phyloP scores from a whole-genome alignment of 2,797 vertebrate genomes.

The Adrianichthys oophorus region DNA sequence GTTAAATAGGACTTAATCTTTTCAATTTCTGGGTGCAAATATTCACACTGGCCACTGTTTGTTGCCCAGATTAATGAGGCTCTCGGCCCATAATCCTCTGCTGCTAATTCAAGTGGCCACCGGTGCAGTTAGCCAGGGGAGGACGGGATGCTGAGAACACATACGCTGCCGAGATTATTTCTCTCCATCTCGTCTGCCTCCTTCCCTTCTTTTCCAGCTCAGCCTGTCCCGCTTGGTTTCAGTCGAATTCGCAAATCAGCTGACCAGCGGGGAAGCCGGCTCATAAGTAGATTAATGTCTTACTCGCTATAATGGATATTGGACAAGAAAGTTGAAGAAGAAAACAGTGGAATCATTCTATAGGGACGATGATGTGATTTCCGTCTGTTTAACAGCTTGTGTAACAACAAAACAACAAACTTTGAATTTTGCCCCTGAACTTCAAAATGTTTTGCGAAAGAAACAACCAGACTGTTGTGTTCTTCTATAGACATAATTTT shows the following conservation, averaged over 20 bases:
- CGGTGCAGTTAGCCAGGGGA: conserved; percentile 80
- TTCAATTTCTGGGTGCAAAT: conserved; percentile 99
- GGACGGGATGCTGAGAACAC: conserved; percentile 83
- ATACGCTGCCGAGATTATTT: conserved; percentile 86
- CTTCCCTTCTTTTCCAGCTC: conserved; percentile 5
- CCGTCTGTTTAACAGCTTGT: too few relatives aligned
- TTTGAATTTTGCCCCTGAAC: too few relatives aligned
- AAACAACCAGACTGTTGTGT: too few relatives aligned
- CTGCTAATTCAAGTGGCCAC: conserved; percentile 99
- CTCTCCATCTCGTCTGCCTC: conserved; percentile 15
- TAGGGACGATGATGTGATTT: too few relatives aligned
- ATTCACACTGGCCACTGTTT: conserved; percentile 99
- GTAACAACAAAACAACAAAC: too few relatives aligned
- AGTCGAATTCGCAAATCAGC: conserved; percentile 23
- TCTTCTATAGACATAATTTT: too few relatives aligned
- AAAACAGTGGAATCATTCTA: conserved; percentile 2
- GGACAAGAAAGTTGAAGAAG: conserved; percentile 8
- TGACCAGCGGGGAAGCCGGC: conserved; percentile 9
- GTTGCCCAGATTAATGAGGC: conserved; percentile 99
- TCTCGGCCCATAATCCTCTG: conserved; percentile 97
- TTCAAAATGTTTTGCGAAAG: too few relatives aligned
- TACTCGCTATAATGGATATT: conserved; percentile 4
- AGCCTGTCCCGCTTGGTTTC: conserved; percentile 24
- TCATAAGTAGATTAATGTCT: conserved; percentile 12
- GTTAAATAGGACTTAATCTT: conserved; percentile 99